Conservation (phyloP, 2,113 vertebrate genomes). For the Girardinichthys multiradiatus region DNA sequence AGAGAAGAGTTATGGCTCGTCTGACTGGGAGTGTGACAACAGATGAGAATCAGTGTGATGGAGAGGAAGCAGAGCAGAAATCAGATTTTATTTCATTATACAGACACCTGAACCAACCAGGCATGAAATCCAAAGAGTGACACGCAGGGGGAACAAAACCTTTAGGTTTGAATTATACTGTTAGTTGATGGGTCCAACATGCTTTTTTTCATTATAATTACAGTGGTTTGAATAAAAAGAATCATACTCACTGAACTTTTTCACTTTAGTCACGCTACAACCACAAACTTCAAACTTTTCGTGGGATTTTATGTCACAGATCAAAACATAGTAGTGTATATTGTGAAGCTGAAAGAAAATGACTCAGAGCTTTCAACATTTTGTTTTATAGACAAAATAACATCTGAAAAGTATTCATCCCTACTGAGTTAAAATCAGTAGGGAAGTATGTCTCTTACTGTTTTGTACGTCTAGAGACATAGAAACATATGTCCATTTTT, state of each 20-base stretch:
- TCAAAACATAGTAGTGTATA: background rate
- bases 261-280: background rate
- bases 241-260: no score
- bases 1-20: slow-evolving; percentile 21
- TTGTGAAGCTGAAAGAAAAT: background rate
- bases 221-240: background rate
- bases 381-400: no score
- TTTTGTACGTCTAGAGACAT: no score
- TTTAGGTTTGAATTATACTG: background rate
- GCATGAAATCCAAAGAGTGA: slow-evolving; percentile 32
- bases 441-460: no score
- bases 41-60: slow-evolving; percentile 2
- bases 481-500: no score
- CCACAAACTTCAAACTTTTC: background rate
- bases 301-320: no score
- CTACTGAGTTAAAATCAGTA: no score
- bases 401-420: no score
- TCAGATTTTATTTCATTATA: slow-evolving; percentile 31
- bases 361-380: no score
- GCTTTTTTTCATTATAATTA: background rate
- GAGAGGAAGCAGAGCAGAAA: slow-evolving; percentile 22
- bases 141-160: background rate
- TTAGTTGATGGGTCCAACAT: background rate
- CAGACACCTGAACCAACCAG: slow-evolving; percentile 24
- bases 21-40: slow-evolving; percentile 32